phyloP scores from a whole-genome alignment of 2,113 vertebrate species.

The Apteryx mantelli region DNA sequence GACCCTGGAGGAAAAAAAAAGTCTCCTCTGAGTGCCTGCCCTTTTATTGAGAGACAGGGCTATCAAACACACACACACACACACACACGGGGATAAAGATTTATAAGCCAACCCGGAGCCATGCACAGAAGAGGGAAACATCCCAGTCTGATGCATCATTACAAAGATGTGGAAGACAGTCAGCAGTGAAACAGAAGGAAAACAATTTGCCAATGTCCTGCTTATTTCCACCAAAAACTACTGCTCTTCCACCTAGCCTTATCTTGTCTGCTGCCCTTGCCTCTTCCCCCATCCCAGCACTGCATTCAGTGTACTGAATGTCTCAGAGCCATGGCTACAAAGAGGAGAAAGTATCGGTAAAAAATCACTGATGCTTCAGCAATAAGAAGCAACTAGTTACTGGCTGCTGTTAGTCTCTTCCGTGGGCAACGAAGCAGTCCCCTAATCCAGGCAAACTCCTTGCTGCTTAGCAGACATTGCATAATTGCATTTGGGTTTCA shows the following conservation, averaged over 20 bases:
- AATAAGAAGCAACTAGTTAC: neutral
- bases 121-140: neutral
- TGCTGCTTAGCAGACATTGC: fast-evolving
- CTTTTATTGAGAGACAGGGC: neutral
- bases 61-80: neutral
- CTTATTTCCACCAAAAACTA: fast-evolving
- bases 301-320: too few species aligned
- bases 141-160: neutral
- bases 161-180: neutral
- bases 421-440: fast-evolving
- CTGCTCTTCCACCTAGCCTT: neutral
- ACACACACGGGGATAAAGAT: neutral
- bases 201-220: neutral
- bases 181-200: neutral
- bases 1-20: neutral
- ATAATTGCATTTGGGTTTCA: neutral
- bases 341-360: neutral
- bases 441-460: neutral
- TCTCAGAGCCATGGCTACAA: fast-evolving
- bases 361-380: neutral
- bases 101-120: fast-evolving
- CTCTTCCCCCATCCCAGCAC: neutral
- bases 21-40: neutral
- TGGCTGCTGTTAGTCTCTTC: neutral
- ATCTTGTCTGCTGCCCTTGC: neutral